These are phyloP conservation scores for Todiramphus chloris DNA, from an alignment of 2,113 vertebrate genomes.

Conservation along the genomic window DNA sequence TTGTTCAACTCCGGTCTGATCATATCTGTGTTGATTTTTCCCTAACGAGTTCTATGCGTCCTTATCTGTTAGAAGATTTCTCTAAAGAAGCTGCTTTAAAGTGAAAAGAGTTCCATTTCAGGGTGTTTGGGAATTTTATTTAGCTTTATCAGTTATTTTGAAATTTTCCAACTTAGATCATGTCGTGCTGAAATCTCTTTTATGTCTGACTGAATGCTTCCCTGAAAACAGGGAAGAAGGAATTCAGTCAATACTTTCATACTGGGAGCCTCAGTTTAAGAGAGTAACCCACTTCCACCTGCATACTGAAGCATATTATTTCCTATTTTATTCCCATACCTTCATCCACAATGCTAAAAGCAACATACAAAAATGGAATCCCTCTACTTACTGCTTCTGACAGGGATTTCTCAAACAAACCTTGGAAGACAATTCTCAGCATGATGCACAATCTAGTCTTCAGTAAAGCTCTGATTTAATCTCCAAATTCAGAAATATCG, in stretches of 20 bases:
- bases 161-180: not conserved
- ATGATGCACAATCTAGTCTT: not conserved
- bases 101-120: not conserved
- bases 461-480: not conserved
- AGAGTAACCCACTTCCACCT: not conserved
- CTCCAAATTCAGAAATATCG: not conserved
- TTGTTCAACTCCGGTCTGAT: not conserved
- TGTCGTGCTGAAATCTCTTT: not conserved
- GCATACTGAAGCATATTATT: not conserved
- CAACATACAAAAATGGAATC: not conserved
- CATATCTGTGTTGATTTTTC: not conserved
- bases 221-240: not conserved
- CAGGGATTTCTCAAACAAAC: not conserved
- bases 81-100: not conserved
- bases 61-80: not conserved
- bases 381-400: not conserved
- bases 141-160: not conserved
- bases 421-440: not conserved
- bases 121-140: not conserved
- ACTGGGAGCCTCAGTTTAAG: not conserved
- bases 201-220: not conserved
- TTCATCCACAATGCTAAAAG: not conserved
- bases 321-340: not conserved
- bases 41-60: not conserved
- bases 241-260: not conserved